Percentiles rank a stretch among this genome's conserved stretches.
Evolutionary conservation across 2,113 vertebrate genomes (phyloP).

Genomic region (Hirundichthys speculiger): DNA sequence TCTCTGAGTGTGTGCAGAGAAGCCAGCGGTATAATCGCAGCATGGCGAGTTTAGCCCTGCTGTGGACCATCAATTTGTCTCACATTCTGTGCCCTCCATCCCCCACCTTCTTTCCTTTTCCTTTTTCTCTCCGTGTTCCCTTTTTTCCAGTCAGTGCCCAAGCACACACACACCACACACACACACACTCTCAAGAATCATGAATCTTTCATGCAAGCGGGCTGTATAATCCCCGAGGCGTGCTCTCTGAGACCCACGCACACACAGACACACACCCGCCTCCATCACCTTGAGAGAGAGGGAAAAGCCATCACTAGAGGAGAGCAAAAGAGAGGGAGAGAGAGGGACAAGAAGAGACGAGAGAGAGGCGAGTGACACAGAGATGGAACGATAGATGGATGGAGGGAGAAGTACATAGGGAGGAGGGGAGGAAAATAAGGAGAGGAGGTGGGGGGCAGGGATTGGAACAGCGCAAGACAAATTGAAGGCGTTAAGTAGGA

Average conservation of each 20-base stretch:
- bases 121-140: conserved; percentile 67
- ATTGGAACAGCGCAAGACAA: conserved; percentile 64
- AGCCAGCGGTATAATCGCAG: conserved; percentile 62
- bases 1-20: conserved; percentile 49
- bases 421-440: conserved; percentile 12
- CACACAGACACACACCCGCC: conserved; percentile 69
- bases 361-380: conserved; percentile 38
- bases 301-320: conserved; percentile 52
- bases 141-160: conserved; percentile 69
- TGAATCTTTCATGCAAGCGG: conserved; percentile 84
- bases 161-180: conserved; percentile 30
- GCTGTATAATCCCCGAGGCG: conserved; percentile 84
- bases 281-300: conserved; percentile 74
- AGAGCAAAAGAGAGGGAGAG: conserved; percentile 49
- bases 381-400: conserved; percentile 57
- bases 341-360: conserved; percentile 25
- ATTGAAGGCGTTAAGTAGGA: conserved; percentile 69
- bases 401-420: conserved; percentile 24
- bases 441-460: conserved; percentile 22
- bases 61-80: conserved; percentile 76
- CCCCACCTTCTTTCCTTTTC: conserved; percentile 44
- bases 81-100: conserved; percentile 60
- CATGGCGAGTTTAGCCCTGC: conserved; percentile 60
- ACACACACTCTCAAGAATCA: conserved; percentile 70
- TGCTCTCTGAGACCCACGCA: conserved; percentile 72